Base-by-base conservation (phyloP, 1,140 invertebrate genomes). In the Protaetia brevitarsis region DNA sequence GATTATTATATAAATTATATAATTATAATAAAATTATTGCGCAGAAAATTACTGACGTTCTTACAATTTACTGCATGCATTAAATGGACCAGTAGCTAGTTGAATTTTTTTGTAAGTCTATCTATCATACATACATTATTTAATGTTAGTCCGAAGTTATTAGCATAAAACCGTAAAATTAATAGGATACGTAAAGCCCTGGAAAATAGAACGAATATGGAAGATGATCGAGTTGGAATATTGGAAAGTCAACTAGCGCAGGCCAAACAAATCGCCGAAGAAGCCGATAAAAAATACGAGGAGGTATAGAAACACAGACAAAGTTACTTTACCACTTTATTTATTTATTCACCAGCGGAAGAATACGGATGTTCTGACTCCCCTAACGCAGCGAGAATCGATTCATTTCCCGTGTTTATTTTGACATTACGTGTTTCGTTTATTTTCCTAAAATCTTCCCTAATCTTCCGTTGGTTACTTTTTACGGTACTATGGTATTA, bases 231-330 rank as follows among this genome's bases (percentile, higher is more conserved):
- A 80, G 94, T 98, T 78, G 88, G 90, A 76, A 89, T 94, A 71
- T 84, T 99, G 85, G 96, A 98, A 83, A 88, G 92, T 69, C 94
- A 97, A 81, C 87, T 98, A 78, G 87, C 94, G 70, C 95, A 98
- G 81, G 96, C 96, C 77, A 97, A 97, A 85, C 88, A 94, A 80
- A 97, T 97, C 82, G 96, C 96, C 71, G 95, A 98, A 83, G 96
- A 99, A 84, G 94, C 95, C 72, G 96, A 98, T 85, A 97, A 97
- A 85, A 98, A 98, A 94, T 98, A 98, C 81, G 96, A 98, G 89
- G 96, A 98, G 95, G 96, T 97, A 83, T 65, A 59, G 10, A 59
- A 31, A 51, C 21, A 51, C 11, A 45, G 23, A 45, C 11, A 16
- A 37, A 41, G 19, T 23, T 23, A 10, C 11, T 13, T 19, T 23